Conservation (phyloP, 2,113 vertebrate species). For the Cisticola juncidis region DNA sequence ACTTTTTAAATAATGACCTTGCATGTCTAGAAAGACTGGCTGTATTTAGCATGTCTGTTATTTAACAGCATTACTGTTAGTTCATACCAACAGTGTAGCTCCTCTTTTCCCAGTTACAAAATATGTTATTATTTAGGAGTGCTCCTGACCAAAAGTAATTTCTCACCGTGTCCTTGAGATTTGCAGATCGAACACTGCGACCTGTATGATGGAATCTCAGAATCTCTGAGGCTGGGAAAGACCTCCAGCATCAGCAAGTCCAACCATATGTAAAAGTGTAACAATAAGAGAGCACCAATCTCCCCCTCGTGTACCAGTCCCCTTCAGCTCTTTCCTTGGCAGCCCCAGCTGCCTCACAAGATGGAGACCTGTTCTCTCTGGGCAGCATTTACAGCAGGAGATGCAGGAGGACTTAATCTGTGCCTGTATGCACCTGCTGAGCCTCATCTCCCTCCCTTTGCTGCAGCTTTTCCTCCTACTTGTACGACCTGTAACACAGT, state of each 20-base stretch:
- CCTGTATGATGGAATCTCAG: background rate
- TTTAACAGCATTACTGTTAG: too few species aligned
- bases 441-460: background rate
- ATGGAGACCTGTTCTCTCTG: background rate
- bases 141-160: background rate
- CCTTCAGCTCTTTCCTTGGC: background rate
- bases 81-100: background rate
- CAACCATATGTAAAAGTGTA: background rate
- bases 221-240: background rate
- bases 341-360: background rate
- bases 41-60: background rate
- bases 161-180: background rate
- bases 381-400: background rate
- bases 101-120: background rate
- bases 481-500: background rate
- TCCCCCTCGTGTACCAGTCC: rapidly evolving
- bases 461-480: background rate
- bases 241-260: background rate
- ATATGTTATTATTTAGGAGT: background rate
- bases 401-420: background rate
- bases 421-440: background rate
- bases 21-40: background rate
- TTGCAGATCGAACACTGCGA: background rate
- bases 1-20: background rate
- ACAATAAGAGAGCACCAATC: background rate